A percentile compares a stretch with the other conserved stretches of the same genome.
Conservation (phyloP, 2,797 vertebrate genomes). For the Neomorphus geoffroyi region DNA sequence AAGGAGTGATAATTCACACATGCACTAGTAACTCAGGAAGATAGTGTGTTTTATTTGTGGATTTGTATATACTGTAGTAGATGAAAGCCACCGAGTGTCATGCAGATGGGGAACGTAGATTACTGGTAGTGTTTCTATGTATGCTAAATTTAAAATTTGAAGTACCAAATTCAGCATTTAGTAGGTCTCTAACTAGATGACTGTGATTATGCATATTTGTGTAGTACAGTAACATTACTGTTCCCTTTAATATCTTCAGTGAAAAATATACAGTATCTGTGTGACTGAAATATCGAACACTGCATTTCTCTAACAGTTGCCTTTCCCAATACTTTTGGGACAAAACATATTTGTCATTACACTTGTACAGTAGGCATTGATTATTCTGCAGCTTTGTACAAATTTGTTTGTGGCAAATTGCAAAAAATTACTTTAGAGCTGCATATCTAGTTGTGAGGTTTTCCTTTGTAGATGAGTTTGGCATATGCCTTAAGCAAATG, state of each 20-base stretch:
- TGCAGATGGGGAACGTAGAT: background rate
- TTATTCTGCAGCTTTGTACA: background rate
- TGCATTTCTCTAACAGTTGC: background rate
- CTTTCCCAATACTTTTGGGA: background rate
- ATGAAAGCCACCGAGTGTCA: background rate
- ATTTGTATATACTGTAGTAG: background rate
- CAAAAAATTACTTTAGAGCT: background rate
- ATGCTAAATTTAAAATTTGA: background rate
- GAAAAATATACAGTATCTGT: background rate
- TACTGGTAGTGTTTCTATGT: background rate
- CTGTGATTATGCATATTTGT: background rate
- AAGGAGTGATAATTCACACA: background rate
- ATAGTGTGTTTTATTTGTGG: background rate
- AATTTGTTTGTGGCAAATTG: background rate
- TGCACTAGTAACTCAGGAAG: background rate
- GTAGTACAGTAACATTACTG: background rate
- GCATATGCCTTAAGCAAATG: background rate
- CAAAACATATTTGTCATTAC: background rate
- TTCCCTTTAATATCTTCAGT: background rate
- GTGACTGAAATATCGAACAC: background rate
- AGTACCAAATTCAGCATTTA: background rate
- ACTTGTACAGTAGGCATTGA: background rate
- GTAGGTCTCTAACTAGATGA: background rate
- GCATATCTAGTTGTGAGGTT: background rate
- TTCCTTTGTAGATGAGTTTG: background rate